Evolutionary conservation across 2,797 vertebrate genomes (phyloP), one percentile per base, ranked within the genome.

Genomic region (Margarornis squamiger): DNA sequence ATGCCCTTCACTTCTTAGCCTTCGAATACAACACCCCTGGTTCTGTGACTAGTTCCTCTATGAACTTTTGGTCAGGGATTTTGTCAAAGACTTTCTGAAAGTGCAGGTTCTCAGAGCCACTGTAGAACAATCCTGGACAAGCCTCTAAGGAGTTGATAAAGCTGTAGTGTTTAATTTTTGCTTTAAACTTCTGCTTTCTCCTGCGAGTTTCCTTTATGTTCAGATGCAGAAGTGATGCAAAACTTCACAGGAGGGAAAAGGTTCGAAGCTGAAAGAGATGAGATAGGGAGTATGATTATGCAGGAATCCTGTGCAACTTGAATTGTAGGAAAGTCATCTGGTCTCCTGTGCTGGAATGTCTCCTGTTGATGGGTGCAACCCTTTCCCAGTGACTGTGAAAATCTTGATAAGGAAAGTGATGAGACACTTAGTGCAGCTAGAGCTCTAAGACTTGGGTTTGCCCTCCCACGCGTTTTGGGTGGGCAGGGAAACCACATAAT

Each of bases 341-440:
- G 41, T 93, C 92, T 96, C 46, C 92, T 81, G 85, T 1, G 1
- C 54, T 81, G 93, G 92, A 96, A 96, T 92, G 92, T 95, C 83
- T 96, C 92, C 84, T 88, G 67, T 86, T 95, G 90, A 94, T 95
- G 96, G 96, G 94, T 92, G 79, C 95, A 93, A 94, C 88, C 62
- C 82, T 96, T 95, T 94, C 94, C 93, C 77, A 94, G 30, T 90
- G 92, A 93, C 95, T 81, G 77, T 84, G 95, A 96, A 96, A 95
- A 95, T 97, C 97, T 97, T 96, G 96, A 96, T 97, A 97, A 97
- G 86, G 95, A 96, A 94, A 97, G 96, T 88, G 96, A 95, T 82
- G 87, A 96, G 72, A 61, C 52, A 57, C 90, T 91, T 46, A 8
- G 41, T 19, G 7, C 82, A 91, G 90, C 85, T 65, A 87, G 82